Base-by-base conservation (phyloP, 2,113 vertebrate genomes). In the Pedionomus torquatus region DNA sequence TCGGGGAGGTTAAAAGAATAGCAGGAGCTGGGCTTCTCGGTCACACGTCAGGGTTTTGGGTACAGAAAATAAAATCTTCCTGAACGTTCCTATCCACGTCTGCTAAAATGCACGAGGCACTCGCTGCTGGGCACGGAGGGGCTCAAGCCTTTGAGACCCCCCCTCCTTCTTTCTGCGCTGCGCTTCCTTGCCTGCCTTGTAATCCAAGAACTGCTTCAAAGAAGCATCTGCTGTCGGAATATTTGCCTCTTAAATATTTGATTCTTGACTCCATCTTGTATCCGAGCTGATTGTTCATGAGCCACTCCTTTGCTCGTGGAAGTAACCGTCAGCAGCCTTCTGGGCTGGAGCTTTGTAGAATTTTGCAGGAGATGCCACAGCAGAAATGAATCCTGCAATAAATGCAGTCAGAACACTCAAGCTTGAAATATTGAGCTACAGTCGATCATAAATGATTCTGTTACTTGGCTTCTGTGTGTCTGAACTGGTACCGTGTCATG, bases 221-320 rank as follows among this genome's bases (percentile, higher is more conserved):
- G 78, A 15, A 69, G 46, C 64, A 24, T 37, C 75, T 89, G 69
- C 20, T 92, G 25, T 79, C 63, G 41, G 85, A 86, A 60, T 74
- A 91, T 91, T 87, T 17, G 9, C 89, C 83, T 90, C 81, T 88
- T 83, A 75, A 82, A 94, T 90, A 87, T 91, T 90, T 95, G 88
- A 83, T 96, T 90, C 90, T 85, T 94, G 96, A 93, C 95, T 97
- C 96, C 96, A 96, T 97, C 97, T 97, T 97, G 96, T 85, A 89
- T 88, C 1, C 17, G 21, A 17, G 76, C 83, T 78, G 95, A 71
- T 87, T 90, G 83, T 81, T 91, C 11, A 3, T 2, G 5, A 60
- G 2, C 84, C 10, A 21, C 83, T 90, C 83, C 92, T 89, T 83
- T 82, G 89, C 96, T 91, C 10, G 0, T 72, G 72, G 81, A 78